These are phyloP conservation scores for Sepioteuthis lessoniana DNA, from an alignment of 2,888 invertebrate genomes.

Conservation along the genomic window DNA sequence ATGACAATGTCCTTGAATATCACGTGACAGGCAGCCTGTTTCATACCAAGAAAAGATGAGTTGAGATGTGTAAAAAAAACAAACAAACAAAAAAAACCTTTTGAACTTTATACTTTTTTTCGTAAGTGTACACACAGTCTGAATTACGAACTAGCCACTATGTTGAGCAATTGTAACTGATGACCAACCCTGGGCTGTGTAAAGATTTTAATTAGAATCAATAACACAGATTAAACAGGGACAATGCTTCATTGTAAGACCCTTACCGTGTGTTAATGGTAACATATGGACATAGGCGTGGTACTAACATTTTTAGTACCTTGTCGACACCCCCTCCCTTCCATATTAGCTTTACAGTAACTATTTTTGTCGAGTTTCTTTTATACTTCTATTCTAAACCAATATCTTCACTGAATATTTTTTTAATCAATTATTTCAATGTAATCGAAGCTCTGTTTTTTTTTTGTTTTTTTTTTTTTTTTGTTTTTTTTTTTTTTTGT, in stretches of 20 bases:
- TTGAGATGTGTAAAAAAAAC: too few relatives aligned
- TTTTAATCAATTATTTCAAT: too few relatives aligned
- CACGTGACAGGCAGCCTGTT: too few relatives aligned
- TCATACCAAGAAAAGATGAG: too few relatives aligned
- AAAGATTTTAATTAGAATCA: conserved; percentile 23
- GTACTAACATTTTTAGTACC: background rate
- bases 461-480: too few relatives aligned
- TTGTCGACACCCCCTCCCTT: too few relatives aligned
- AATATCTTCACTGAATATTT: too few relatives aligned
- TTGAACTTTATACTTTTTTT: background rate
- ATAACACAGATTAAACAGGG: background rate
- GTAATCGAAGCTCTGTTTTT: too few relatives aligned
- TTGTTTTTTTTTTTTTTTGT: too few relatives aligned
- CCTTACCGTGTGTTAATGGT: background rate
- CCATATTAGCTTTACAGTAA: background rate
- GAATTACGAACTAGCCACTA: background rate
- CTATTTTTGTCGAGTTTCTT: background rate
- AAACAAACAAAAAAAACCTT: too few relatives aligned
- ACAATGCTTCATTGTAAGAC: background rate
- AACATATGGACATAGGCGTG: background rate
- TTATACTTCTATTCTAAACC: too few relatives aligned
- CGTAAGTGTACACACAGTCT: background rate
- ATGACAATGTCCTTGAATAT: too few relatives aligned
- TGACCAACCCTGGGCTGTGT: background rate
- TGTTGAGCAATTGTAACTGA: background rate